Evolutionary conservation across 35 echinoderm and acorn worm species (phyloP).

Genomic region (Hemicentrotus pulcherrimus): DNA sequence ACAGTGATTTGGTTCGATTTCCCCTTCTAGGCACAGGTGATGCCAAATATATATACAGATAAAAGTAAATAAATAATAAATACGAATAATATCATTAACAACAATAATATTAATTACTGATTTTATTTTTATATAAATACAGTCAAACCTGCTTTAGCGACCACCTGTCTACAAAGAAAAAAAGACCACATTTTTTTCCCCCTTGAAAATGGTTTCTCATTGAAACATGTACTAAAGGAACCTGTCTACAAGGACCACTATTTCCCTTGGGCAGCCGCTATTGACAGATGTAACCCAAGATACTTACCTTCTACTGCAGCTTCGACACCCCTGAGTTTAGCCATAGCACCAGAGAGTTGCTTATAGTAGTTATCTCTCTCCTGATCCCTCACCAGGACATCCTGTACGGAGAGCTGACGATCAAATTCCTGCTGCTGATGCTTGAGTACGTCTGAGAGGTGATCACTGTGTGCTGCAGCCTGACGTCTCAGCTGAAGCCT

Average conservation of each 20-base stretch:
- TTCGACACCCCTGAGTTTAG: constrained; percentile 87
- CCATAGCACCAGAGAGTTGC: constrained; percentile 76
- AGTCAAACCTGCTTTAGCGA: no score
- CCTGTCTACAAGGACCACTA: no score
- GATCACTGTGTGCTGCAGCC: constrained; percentile 94
- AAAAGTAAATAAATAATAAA: neutral
- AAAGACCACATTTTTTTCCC: no score
- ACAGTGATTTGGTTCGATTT: no score
- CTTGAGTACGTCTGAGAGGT: constrained; percentile 81
- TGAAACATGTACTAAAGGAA: no score
- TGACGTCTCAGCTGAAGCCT: constrained; percentile 82
- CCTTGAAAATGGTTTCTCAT: no score
- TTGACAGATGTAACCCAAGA: neutral
- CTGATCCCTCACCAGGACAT: constrained; percentile 55
- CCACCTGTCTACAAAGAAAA: no score
- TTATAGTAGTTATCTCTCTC: constrained; percentile 79
- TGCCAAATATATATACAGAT: neutral
- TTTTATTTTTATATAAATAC: no score
- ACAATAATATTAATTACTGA: no score
- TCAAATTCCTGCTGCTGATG: constrained; percentile 80
- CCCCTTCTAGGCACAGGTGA: neutral
- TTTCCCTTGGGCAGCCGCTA: no score
- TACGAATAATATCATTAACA: no score
- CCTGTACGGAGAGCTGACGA: constrained; percentile 55
- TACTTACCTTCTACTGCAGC: constrained; percentile 88